phyloP scores from a whole-genome alignment of 2,797 vertebrate genomes.

The Trematomus bernacchii region DNA sequence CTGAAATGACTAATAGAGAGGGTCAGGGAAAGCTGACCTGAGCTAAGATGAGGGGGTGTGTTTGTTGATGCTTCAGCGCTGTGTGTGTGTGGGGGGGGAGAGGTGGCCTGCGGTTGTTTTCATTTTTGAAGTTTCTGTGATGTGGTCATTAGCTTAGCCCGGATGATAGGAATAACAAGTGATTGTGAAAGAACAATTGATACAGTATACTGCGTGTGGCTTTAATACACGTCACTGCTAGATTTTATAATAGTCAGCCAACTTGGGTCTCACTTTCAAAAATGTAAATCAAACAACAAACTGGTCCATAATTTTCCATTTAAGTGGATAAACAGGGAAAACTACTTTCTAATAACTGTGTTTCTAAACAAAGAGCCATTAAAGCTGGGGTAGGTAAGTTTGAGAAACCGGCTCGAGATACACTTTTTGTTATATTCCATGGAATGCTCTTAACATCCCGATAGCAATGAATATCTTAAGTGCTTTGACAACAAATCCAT shows the following conservation, averaged over 20 bases:
- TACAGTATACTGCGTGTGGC: neutral
- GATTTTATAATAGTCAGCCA: neutral
- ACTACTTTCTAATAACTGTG: neutral
- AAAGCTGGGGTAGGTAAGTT: no score
- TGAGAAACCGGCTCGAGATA: no score
- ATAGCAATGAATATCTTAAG: no score
- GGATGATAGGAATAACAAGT: constrained; percentile 23
- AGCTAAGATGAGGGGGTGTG: constrained; percentile 19
- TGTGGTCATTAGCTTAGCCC: constrained; percentile 48
- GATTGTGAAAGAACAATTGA: constrained; percentile 8
- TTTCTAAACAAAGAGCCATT: constrained; percentile 61
- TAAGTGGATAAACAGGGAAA: neutral
- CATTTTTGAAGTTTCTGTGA: constrained; percentile 41
- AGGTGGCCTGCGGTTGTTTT: constrained; percentile 37
- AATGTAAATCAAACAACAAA: neutral
- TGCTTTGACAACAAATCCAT: no score
- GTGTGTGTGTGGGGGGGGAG: constrained; percentile 3
- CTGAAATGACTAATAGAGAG: constrained; percentile 39
- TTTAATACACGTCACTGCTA: constrained; percentile 7
- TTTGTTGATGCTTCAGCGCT: constrained; percentile 39
- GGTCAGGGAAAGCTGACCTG: constrained; percentile 35
- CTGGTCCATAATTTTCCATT: neutral
- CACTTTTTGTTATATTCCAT: no score
- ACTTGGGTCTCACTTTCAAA: neutral
- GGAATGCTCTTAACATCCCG: no score